Percentiles rank a stretch among this genome's conserved stretches.
Evolutionary conservation across 1,140 invertebrate species (phyloP).

Genomic region (Agrilus planipennis): DNA sequence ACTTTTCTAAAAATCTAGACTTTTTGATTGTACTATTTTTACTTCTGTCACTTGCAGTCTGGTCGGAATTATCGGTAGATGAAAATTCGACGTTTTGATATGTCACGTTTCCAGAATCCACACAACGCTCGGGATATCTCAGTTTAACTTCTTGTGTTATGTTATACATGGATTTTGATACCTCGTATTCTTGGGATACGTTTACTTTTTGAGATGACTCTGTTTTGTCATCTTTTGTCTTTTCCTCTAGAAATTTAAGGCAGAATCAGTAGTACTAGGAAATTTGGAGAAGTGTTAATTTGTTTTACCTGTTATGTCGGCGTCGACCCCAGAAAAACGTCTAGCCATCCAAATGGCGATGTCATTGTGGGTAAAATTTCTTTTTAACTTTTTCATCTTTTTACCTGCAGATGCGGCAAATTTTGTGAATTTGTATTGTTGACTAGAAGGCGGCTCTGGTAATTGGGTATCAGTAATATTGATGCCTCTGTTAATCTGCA

Average conservation of each 20-base stretch:
- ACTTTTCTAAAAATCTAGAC: constrained; percentile 25
- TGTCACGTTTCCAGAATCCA: not conserved
- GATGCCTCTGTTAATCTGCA: constrained; percentile 35
- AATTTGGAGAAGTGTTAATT: too few relatives aligned
- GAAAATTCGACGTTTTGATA: constrained; percentile 2
- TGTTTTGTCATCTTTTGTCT: too few relatives aligned
- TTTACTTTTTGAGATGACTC: too few relatives aligned
- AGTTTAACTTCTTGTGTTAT: constrained; percentile 4
- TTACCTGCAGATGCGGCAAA: constrained; percentile 25
- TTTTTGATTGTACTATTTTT: constrained; percentile 12
- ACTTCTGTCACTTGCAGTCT: constrained; percentile 8
- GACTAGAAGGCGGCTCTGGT: constrained; percentile 43
- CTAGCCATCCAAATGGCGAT: constrained; percentile 29
- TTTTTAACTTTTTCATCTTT: constrained; percentile 25
- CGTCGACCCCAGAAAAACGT: constrained; percentile 26
- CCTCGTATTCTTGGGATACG: too few relatives aligned
- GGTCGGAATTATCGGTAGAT: not conserved
- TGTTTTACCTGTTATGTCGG: constrained; percentile 6
- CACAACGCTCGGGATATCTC: not conserved
- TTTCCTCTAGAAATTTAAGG: too few relatives aligned
- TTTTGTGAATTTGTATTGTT: constrained; percentile 39
- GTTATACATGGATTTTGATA: too few relatives aligned
- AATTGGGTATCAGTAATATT: constrained; percentile 42
- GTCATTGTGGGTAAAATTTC: constrained; percentile 27
- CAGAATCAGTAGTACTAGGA: too few relatives aligned